These are phyloP conservation scores for Drosophila siamana DNA, from an alignment of 2,888 invertebrate species.

Conservation along the genomic window DNA sequence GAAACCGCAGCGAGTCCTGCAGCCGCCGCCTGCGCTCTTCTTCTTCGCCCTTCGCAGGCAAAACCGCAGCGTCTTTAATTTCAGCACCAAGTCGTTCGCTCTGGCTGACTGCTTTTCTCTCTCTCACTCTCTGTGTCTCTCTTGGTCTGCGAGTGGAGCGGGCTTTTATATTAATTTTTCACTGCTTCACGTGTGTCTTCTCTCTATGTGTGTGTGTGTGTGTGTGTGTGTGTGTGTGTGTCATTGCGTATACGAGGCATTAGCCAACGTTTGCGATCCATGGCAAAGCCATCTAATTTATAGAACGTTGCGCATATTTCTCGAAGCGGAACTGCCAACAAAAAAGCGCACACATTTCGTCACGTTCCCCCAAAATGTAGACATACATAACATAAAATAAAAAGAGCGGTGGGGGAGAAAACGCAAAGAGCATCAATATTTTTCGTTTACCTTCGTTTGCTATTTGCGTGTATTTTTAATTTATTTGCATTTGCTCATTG, in stretches of 20 bases:
- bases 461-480: slow-evolving; percentile 74
- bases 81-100: slow-evolving; percentile 27
- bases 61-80: slow-evolving; percentile 67
- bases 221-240: slow-evolving; percentile 35
- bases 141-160: background rate
- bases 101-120: slow-evolving; percentile 7
- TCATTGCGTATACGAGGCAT: slow-evolving; percentile 64
- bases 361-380: slow-evolving; percentile 63
- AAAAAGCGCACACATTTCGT: slow-evolving; percentile 60
- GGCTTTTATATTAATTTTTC: slow-evolving; percentile 48
- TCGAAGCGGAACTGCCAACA: slow-evolving; percentile 43
- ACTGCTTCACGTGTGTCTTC: slow-evolving; percentile 29
- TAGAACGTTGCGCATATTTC: slow-evolving; percentile 62
- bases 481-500: slow-evolving; percentile 79
- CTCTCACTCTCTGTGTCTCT: background rate
- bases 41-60: slow-evolving; percentile 6
- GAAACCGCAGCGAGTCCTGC: slow-evolving; percentile 43
- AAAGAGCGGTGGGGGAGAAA: background rate
- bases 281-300: slow-evolving; percentile 75
- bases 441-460: slow-evolving; percentile 52
- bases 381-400: slow-evolving; percentile 53
- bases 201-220: slow-evolving; percentile 34
- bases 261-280: slow-evolving; percentile 42
- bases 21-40: background rate
- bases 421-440: slow-evolving; percentile 73